phyloP scores from a whole-genome alignment of 2,113 vertebrate genomes.

The Corythaeola cristata region DNA sequence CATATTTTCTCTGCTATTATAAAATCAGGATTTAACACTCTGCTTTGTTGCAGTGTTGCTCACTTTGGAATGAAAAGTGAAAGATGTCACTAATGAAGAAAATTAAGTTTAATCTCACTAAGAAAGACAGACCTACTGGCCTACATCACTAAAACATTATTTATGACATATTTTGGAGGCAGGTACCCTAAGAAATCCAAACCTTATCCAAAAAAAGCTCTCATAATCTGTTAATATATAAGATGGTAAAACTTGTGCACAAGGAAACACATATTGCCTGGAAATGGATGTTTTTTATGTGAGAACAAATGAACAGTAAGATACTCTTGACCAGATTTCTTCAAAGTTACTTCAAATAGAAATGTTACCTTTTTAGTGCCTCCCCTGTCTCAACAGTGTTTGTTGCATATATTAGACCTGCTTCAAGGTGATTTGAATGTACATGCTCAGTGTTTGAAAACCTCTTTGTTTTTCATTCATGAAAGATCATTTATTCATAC shows the following conservation, averaged over 20 bases:
- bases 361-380: background rate
- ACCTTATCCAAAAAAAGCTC: background rate
- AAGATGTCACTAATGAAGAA: background rate
- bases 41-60: background rate
- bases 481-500: constrained; percentile 39
- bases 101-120: background rate
- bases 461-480: constrained; percentile 7
- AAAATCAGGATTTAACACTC: background rate
- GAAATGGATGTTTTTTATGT: background rate
- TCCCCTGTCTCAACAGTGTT: background rate
- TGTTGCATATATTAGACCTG: constrained; percentile 37
- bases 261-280: background rate
- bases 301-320: background rate
- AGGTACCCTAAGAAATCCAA: background rate
- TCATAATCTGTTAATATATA: background rate
- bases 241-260: background rate
- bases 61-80: background rate
- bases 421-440: constrained; percentile 61
- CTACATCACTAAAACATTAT: background rate
- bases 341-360: constrained; percentile 49
- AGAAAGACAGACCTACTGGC: background rate
- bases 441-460: constrained; percentile 8
- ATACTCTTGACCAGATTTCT: constrained; percentile 4
- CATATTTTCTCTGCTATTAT: background rate
- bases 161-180: background rate